Base-by-base conservation (phyloP, 2,113 vertebrate genomes). In the Rhynchomys soricoides region DNA sequence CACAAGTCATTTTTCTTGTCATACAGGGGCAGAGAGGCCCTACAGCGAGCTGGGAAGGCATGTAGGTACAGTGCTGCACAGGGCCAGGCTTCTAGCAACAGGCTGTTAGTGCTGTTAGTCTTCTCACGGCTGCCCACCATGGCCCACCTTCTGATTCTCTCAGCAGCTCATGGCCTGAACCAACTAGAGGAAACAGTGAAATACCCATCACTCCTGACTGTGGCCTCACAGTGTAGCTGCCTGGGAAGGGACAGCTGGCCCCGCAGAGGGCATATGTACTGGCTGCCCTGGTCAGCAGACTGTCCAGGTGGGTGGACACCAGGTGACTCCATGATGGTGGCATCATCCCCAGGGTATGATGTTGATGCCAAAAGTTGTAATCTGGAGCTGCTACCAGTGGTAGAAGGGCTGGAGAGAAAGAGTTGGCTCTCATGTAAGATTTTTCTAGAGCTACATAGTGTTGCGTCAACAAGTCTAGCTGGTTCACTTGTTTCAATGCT, bases 231-330 rank as follows among this genome's bases (percentile, higher is more conserved):
- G 0, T 19, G 62, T 19, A 0, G 29, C 68, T 81, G 7, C 12
- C 68, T 12, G 8, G 31, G 37, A 40, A 45, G 11, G 40, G 17
- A 29, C n/a, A 48, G 31, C 19, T 43, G 0, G 8, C 31, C 3
- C 0, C 0, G 8, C 31, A 7, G 37, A 50, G 45, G 1, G 0
- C 0, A 0, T 1, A 0, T 2, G 3, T 7, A 40, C 29, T 22
- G 11, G 50, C 40, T 19, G 8, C 5, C 24, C 50, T 6, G 43
- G 12, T 43, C 57, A 1, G 22, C 31, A 12, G 64, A 43, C 50
- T 16, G 50, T 57, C 92, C 10, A 0, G 16, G 62, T 17, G 8
- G 55, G 15, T 50, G 12, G 2, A 11, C 55, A 6, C 40, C 6
- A 4, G 0, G 74, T 31, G 57, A 31, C 55, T 50, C 34, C 22